Percentiles rank a stretch among this genome's conserved stretches.
Evolutionary conservation across 2,113 vertebrate genomes (phyloP).

Genomic region (Tachysurus vachellii): DNA sequence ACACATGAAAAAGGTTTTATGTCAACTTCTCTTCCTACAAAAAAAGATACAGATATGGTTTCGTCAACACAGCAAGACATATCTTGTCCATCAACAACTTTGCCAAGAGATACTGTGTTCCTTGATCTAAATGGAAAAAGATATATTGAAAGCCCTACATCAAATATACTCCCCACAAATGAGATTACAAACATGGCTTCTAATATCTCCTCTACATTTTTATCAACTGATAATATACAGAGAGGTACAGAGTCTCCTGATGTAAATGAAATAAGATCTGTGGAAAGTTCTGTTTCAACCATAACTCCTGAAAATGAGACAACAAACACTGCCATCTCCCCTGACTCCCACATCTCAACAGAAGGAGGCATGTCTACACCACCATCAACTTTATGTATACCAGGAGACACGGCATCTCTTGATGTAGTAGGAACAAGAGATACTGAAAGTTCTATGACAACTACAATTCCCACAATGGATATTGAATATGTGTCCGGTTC

Average conservation of each 20-base stretch:
- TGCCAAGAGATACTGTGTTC: conserved; percentile 14
- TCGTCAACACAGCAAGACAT: neutral
- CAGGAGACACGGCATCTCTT: conserved; percentile 7
- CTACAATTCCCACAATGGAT: neutral
- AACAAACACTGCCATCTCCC: conserved; percentile 41
- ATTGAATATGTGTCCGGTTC: neutral
- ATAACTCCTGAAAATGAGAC: conserved; percentile 1
- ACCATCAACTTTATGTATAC: conserved; percentile 15
- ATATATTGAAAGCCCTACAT: conserved; percentile 14
- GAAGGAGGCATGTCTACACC: conserved; percentile 10
- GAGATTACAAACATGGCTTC: conserved; percentile 19
- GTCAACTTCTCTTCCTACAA: neutral
- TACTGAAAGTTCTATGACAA: conserved; percentile 5
- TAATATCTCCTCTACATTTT: conserved; percentile 33
- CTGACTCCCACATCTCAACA: conserved; percentile 33
- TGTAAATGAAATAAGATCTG: conserved; percentile 26
- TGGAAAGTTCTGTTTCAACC: conserved; percentile 19
- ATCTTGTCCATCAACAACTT: conserved; percentile 3
- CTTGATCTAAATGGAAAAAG: conserved; percentile 42
- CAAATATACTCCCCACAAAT: neutral
- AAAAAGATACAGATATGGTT: conserved; percentile 14
- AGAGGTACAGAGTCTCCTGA: conserved; percentile 39
- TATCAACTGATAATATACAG: neutral
- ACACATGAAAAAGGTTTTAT: conserved; percentile 25
- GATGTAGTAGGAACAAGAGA: conserved; percentile 37